Base-by-base conservation (phyloP, 2,113 vertebrate species). In the Coregonus clupeaformis region DNA sequence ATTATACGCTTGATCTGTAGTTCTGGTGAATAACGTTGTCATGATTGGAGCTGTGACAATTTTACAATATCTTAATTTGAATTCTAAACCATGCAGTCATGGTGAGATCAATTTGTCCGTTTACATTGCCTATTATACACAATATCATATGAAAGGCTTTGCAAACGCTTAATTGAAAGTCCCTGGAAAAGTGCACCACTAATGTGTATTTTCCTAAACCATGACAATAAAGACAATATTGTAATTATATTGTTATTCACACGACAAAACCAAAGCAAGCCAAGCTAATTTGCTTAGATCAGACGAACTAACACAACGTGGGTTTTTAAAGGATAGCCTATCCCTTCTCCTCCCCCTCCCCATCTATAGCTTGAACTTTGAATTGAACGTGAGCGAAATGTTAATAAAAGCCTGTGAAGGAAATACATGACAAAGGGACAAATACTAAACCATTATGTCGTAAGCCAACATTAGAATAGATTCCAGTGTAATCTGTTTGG, bases 331-430 rank as follows among this genome's bases (percentile, higher is more conserved):
- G 77, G 84, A 74, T 75, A 71, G 29, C 16, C 12, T 47, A 6
- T 13, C 6, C 20, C 6, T 14, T 29, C 67, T 13, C 1, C 20
- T 25, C 20, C 24, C 16, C 24, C 9, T 24, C 67, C 25, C 4
- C 87, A 85, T 89, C 89, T 86, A 77, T 86, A 79, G 89, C 84
- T 88, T 93, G 87, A 92, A 94, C 92, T 93, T 92, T 91, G 86
- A 89, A 89, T 89, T 81, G 87, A 89, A 93, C 93, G 92, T 93
- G 93, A 91, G 92, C 76, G 91, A 90, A 90, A 93, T 94, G 75
- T 89, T 88, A 92, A 94, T 42, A 42, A 9, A 78, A 80, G 62
- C 76, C 79, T 62, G 71, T 70, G 74, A 27, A 79, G 13, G 81
- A 84, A 80, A 68, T 88, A 75, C 87, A 82, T 79, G 89, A 86